A percentile compares a stretch with the other conserved stretches of the same genome.
Evolutionary conservation across 2,888 invertebrate genomes (phyloP).

Genomic region (Antitype chi): DNA sequence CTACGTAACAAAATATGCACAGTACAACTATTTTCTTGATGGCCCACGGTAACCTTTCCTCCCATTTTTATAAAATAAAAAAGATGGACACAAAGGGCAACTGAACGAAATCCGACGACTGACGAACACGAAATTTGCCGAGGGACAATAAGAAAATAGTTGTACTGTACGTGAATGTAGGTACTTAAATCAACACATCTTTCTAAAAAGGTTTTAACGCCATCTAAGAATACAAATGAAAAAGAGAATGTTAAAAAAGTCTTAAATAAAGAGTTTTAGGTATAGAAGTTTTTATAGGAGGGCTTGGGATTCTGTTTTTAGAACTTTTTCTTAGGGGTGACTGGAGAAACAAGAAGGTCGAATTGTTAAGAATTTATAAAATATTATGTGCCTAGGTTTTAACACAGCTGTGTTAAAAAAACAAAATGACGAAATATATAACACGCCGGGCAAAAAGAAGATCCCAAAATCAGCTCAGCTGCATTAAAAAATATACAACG

Average conservation of each 20-base stretch:
- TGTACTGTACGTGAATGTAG: too few relatives aligned
- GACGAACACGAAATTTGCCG: too few relatives aligned
- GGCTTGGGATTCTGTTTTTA: constrained; percentile 36
- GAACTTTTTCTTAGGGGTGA: constrained; percentile 38
- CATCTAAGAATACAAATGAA: constrained; percentile 16
- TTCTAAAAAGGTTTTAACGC: neutral
- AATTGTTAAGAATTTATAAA: constrained; percentile 22
- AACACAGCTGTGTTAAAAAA: neutral
- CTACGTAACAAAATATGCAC: too few relatives aligned
- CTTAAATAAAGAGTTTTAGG: constrained; percentile 22
- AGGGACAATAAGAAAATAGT: too few relatives aligned
- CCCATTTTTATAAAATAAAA: too few relatives aligned
- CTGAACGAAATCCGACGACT: too few relatives aligned
- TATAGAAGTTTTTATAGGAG: constrained; percentile 47
- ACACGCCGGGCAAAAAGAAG: neutral
- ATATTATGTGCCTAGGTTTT: constrained; percentile 7
- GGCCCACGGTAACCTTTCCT: too few relatives aligned
- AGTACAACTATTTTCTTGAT: too few relatives aligned
- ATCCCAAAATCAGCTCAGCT: too few relatives aligned
- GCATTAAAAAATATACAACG: neutral
- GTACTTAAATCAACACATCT: neutral
- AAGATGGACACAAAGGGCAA: too few relatives aligned
- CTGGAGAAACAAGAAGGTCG: constrained; percentile 24
- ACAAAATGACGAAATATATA: neutral
- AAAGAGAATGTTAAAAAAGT: neutral